Evolutionary conservation across 2,113 vertebrate genomes (phyloP), one percentile per base, ranked within the genome.

Genomic region (Collichthys lucidus): DNA sequence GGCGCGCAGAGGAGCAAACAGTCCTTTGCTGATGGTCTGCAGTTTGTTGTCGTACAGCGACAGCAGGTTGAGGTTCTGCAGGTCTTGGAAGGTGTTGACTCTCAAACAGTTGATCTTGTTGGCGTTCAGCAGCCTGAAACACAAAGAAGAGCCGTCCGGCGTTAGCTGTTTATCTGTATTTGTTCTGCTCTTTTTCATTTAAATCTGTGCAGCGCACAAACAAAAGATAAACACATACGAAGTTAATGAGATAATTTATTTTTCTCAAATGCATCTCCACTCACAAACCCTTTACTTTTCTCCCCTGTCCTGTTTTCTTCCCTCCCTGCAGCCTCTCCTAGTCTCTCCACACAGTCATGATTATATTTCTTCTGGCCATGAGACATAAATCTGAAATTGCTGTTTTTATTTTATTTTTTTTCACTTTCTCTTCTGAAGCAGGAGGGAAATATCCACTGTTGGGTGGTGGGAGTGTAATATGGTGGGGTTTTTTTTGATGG

Each of bases 11-110:
- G 98, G 97, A 3, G 95, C 70, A 73, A 99, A 99, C 86, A 99
- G 96, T 46, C 98, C 98, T 92, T 99, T 99, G 94, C 97, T 98
- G 95, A 99, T 96, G 42, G 97, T 99, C 91, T 99, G 98, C 74
- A 99, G 95, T 86, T 99, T 99, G 96, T 99, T 99, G 96, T 99
- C 98, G 7, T 99, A 99, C 64, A 99, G 94, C 4, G 98, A 99
- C 80, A 99, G 96, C 89, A 99, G 95, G 88, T 97, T 98, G 92
- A 99, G 97, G 93, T 95, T 99, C 95, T 99, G 98, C 47, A 99
- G 96, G 93, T 99, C 98, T 92, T 99, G 97, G 92, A 99, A 99
- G 50, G 98, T 97, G 94, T 99, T 99, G 73, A 99, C 97, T 74
- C 98, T 95, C 86, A 99, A 90, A 91, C 98, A 99, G 94, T 99